Evolutionary conservation across 92 coral and sea anemone genomes (phyloP).

Genomic region (Muricea muricata): DNA sequence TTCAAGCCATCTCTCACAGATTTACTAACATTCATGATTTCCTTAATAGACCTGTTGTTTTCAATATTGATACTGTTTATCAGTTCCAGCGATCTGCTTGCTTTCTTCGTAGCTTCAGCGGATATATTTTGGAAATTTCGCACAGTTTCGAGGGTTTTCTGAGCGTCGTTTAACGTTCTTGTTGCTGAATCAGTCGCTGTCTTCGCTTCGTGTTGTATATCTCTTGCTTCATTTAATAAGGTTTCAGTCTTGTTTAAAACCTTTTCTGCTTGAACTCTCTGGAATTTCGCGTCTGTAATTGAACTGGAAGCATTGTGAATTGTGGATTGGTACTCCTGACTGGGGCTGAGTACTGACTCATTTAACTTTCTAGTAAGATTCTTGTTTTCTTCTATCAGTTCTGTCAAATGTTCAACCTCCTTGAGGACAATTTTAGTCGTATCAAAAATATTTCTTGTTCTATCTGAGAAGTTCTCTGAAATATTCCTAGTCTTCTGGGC

Average conservation of each 20-base stretch:
- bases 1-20: slow-evolving; percentile 74
- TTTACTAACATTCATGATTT: slow-evolving; percentile 67
- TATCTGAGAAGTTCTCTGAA: neutral
- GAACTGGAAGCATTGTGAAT: slow-evolving; percentile 49
- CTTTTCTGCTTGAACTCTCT: slow-evolving; percentile 49
- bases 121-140: slow-evolving; percentile 71
- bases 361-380: slow-evolving; percentile 49
- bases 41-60: slow-evolving; percentile 73
- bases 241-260: slow-evolving; percentile 44
- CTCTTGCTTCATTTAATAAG: slow-evolving; percentile 69
- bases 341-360: slow-evolving; percentile 43
- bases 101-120: slow-evolving; percentile 70
- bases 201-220: slow-evolving; percentile 66
- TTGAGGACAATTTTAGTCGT: neutral
- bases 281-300: slow-evolving; percentile 26
- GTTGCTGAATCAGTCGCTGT: slow-evolving; percentile 76
- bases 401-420: slow-evolving; percentile 21
- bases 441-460: neutral
- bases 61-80: slow-evolving; percentile 71
- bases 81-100: slow-evolving; percentile 68
- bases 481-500: neutral
- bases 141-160: slow-evolving; percentile 73
- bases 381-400: slow-evolving; percentile 40
- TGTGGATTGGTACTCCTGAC: slow-evolving; percentile 47
- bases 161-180: slow-evolving; percentile 75